Conservation (phyloP, 2,797 vertebrate species). For the Lutra lutra region DNA sequence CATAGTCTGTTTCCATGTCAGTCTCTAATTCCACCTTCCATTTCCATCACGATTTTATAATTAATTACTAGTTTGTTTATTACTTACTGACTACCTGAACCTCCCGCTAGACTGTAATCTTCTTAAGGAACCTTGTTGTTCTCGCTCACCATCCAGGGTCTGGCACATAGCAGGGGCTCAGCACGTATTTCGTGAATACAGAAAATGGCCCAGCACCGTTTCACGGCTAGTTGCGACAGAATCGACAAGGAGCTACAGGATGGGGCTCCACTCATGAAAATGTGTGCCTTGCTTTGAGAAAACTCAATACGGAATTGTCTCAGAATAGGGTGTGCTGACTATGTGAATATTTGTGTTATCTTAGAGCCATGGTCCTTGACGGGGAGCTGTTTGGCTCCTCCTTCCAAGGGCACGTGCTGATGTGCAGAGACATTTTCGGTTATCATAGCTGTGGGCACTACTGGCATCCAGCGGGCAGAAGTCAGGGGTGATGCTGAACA, state of each 20-base stretch:
- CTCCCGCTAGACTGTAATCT: not conserved
- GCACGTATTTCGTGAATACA: not conserved
- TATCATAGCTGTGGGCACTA: not conserved
- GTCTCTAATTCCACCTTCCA: not conserved
- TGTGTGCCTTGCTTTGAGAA: not conserved
- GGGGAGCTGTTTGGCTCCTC: not conserved
- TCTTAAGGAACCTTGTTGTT: not conserved
- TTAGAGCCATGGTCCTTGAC: not conserved
- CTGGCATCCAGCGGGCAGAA: not conserved
- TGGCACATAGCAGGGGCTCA: not conserved
- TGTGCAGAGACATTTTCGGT: not conserved
- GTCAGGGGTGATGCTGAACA: not conserved
- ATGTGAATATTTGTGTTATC: accelerated
- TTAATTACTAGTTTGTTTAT: not conserved
- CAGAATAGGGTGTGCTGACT: not conserved
- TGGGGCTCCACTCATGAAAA: not conserved
- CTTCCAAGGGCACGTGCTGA: no score
- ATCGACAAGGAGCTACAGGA: not conserved
- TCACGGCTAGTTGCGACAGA: not conserved
- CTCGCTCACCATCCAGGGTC: not conserved
- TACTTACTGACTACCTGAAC: not conserved
- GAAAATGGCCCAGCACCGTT: not conserved
- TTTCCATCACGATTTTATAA: not conserved
- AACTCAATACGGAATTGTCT: not conserved
- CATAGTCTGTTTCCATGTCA: not conserved